Evolutionary conservation across 2,888 invertebrate genomes (phyloP).

Genomic region (Epirrhoe tristata): DNA sequence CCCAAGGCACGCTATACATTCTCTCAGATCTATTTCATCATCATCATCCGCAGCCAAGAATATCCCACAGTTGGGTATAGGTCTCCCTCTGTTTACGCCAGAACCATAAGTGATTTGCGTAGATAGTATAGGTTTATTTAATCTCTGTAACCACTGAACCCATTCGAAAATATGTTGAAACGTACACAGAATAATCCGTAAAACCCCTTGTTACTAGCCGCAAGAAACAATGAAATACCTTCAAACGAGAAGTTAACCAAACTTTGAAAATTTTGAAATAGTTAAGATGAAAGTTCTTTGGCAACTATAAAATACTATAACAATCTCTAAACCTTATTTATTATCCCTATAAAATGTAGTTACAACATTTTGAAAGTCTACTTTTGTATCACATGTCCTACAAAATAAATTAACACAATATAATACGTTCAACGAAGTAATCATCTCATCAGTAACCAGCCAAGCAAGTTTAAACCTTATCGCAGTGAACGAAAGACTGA

Average conservation of each 20-base stretch:
- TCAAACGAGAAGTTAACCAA: background rate
- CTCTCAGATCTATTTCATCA: too few relatives aligned
- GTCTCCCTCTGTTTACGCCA: too few relatives aligned
- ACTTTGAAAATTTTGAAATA: background rate
- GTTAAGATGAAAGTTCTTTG: background rate
- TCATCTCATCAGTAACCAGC: constrained; percentile 22
- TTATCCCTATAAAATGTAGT: constrained; percentile 7
- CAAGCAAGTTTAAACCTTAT: constrained; percentile 14
- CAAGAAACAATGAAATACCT: background rate
- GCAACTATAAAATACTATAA: background rate
- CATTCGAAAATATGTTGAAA: too few relatives aligned
- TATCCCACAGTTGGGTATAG: too few relatives aligned
- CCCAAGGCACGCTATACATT: too few relatives aligned
- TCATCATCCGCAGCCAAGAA: too few relatives aligned
- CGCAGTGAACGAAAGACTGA: constrained; percentile 4
- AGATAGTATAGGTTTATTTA: too few relatives aligned
- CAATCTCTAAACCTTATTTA: background rate
- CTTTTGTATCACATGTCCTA: constrained; percentile 30
- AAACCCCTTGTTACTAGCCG: background rate
- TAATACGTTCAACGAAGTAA: constrained; percentile 35
- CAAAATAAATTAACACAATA: constrained; percentile 40
- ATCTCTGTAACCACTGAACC: too few relatives aligned
- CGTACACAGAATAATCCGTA: too few relatives aligned
- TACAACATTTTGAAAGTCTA: constrained; percentile 12
- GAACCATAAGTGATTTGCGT: too few relatives aligned